These are phyloP conservation scores for Ridgeia piscesae DNA, from an alignment of 1,140 invertebrate genomes.

Conservation along the genomic window DNA sequence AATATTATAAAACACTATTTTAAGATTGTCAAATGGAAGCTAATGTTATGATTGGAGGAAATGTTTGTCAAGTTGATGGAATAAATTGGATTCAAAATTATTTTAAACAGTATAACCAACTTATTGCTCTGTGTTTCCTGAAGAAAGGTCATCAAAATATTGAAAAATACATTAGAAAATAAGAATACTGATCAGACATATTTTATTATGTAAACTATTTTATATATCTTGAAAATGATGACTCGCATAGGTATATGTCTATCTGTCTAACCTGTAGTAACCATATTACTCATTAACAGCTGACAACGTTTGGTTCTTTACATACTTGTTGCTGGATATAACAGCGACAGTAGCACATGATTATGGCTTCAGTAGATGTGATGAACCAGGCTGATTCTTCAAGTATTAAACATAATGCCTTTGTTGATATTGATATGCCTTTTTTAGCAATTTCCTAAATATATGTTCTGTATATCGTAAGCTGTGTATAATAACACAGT, in stretches of 20 bases:
- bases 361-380: background rate
- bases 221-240: background rate
- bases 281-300: background rate
- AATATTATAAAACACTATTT: background rate
- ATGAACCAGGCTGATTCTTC: background rate
- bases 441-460: background rate
- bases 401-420: background rate
- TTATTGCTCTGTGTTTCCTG: no score
- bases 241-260: background rate
- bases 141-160: no score
- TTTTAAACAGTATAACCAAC: no score
- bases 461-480: background rate
- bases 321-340: background rate
- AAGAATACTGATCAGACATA: background rate
- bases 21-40: background rate
- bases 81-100: no score
- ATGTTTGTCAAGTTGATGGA: no score
- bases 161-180: no score
- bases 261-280: background rate
- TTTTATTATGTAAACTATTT: background rate
- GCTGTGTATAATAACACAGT: background rate
- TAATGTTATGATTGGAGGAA: no score
- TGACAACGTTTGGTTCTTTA: background rate
- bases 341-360: background rate
- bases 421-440: background rate